These are phyloP conservation scores for Ctenodactylus gundi DNA, from an alignment of 2,113 vertebrate genomes.

Conservation along the genomic window DNA sequence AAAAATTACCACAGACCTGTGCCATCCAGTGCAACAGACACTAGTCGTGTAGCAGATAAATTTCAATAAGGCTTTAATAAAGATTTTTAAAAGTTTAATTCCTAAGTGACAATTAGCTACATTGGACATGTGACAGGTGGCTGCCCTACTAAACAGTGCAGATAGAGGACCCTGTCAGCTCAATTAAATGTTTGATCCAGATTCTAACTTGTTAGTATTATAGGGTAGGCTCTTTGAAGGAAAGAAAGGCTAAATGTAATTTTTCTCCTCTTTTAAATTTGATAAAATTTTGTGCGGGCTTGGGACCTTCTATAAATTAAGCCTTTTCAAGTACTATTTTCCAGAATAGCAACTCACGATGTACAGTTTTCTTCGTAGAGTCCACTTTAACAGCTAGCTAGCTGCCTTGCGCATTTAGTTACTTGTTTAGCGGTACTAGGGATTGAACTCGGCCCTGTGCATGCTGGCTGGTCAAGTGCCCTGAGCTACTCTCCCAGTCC, in stretches of 20 bases:
- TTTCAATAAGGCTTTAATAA: slow-evolving; percentile 28
- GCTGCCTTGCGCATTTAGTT: no score
- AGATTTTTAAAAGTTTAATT: not conserved
- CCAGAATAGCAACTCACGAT: not conserved
- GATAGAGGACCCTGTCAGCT: fast-evolving
- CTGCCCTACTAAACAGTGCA: not conserved
- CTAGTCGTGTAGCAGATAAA: not conserved
- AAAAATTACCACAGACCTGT: not conserved
- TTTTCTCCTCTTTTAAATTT: not conserved
- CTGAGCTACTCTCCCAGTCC: not conserved
- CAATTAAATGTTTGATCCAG: not conserved
- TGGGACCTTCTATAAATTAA: not conserved
- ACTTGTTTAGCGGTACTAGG: not conserved
- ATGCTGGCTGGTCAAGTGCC: not conserved
- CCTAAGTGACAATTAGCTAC: not conserved
- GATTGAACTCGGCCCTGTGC: not conserved
- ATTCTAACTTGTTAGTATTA: not conserved
- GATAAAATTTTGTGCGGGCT: not conserved
- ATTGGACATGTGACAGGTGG: not conserved
- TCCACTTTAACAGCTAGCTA: no score
- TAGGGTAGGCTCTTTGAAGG: not conserved
- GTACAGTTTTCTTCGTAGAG: not conserved
- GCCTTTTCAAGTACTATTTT: not conserved
- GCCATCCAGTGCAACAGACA: not conserved
- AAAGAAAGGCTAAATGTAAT: not conserved